phyloP scores from a whole-genome alignment of 2,888 invertebrate genomes.

The Drosophila kambysellisi region DNA sequence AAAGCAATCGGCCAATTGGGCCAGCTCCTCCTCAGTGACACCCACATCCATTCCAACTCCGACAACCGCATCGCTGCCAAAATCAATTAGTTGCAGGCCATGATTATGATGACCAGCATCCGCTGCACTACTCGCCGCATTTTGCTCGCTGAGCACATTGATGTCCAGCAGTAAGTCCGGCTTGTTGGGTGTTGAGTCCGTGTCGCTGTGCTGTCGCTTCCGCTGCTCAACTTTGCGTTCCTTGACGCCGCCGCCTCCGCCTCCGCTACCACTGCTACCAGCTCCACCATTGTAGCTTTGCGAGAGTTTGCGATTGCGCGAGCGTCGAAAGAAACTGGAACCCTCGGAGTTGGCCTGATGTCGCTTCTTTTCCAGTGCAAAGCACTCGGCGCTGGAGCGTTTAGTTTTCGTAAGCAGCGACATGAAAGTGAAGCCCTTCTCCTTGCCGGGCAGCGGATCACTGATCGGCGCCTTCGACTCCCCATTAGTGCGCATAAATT shows the following conservation, averaged over 20 bases:
- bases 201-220: slow-evolving; percentile 83
- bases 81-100: slow-evolving; percentile 78
- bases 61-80: slow-evolving; percentile 58
- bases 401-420: slow-evolving; percentile 83
- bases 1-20: slow-evolving; percentile 75
- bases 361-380: slow-evolving; percentile 82
- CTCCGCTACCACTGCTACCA: slow-evolving; percentile 72
- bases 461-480: slow-evolving; percentile 60
- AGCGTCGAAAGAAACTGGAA: slow-evolving; percentile 78
- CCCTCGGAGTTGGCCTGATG: slow-evolving; percentile 83
- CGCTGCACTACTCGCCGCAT: slow-evolving; percentile 35
- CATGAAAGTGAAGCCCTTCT: slow-evolving; percentile 83
- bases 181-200: slow-evolving; percentile 82
- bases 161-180: slow-evolving; percentile 84
- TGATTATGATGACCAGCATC: slow-evolving; percentile 30
- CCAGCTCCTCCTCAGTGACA: slow-evolving; percentile 68
- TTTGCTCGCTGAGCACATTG: slow-evolving; percentile 82
- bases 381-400: slow-evolving; percentile 83
- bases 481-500: slow-evolving; percentile 81
- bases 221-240: slow-evolving; percentile 77
- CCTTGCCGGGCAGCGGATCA: slow-evolving; percentile 68
- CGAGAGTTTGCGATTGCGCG: slow-evolving; percentile 84
- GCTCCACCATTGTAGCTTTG: slow-evolving; percentile 84
- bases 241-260: slow-evolving; percentile 76
- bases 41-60: slow-evolving; percentile 21